Conservation (phyloP, 2,888 invertebrate genomes). For the Tethea ocularis region DNA sequence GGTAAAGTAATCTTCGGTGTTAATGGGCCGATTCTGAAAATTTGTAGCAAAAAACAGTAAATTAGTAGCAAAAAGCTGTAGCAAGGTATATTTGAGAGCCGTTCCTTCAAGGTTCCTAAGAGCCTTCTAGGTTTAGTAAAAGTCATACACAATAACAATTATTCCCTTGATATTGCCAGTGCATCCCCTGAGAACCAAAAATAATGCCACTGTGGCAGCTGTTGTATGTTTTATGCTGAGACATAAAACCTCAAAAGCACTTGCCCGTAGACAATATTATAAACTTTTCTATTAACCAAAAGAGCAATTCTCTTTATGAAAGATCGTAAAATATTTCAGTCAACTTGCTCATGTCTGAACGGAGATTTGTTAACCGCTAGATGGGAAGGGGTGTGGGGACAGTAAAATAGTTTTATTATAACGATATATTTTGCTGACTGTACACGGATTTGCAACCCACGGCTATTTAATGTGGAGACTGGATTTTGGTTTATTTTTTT, state of each 20-base stretch:
- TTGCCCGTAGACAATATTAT: not conserved
- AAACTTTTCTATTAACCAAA: conserved; percentile 3
- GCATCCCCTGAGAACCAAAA: too few relatives aligned
- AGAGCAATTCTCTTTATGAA: conserved; percentile 1
- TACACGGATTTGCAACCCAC: conserved; percentile 26
- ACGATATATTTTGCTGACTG: conserved; percentile 44
- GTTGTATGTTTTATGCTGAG: too few relatives aligned
- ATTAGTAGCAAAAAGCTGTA: too few relatives aligned
- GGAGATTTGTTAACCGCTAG: not conserved
- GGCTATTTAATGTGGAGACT: conserved; percentile 25
- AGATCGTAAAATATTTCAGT: conserved; percentile 20
- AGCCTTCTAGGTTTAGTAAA: too few relatives aligned
- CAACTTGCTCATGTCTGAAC: not conserved
- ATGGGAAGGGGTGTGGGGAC: conserved; percentile 30
- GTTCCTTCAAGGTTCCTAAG: too few relatives aligned
- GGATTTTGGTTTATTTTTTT: conserved; percentile 14
- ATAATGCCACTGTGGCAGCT: too few relatives aligned
- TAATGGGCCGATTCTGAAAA: too few relatives aligned
- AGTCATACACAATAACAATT: too few relatives aligned
- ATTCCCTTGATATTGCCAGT: too few relatives aligned
- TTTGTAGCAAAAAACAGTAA: too few relatives aligned
- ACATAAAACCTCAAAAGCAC: not conserved
- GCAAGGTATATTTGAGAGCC: too few relatives aligned
- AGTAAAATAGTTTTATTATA: conserved; percentile 52
- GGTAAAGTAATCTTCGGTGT: too few relatives aligned